A percentile compares a stretch with the other conserved stretches of the same genome.
These are phyloP conservation scores for Tenodera sinensis DNA, from an alignment of 2,888 invertebrate species.

Conservation along the genomic window DNA sequence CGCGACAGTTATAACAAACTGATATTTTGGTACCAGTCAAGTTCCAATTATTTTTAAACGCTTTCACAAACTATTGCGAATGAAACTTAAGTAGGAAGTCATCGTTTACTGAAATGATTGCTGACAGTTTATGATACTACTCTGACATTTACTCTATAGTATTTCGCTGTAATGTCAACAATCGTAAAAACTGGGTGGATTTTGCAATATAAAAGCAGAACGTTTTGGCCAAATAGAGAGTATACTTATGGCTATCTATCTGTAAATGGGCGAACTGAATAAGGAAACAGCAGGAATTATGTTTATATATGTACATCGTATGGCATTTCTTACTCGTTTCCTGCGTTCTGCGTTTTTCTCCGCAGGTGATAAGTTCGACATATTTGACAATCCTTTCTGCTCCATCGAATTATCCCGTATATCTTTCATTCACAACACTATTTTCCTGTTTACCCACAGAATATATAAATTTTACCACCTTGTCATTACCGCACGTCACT, in stretches of 20 bases:
- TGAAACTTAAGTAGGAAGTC: no score
- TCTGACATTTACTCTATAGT: no score
- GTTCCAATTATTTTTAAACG: not conserved
- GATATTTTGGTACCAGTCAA: not conserved
- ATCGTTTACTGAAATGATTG: no score
- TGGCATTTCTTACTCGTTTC: constrained; percentile 27
- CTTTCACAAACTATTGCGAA: no score
- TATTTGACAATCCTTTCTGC: not conserved
- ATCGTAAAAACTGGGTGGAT: no score
- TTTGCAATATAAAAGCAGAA: no score
- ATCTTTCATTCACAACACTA: not conserved
- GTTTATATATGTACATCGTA: not conserved
- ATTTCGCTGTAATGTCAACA: no score
- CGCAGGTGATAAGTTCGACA: constrained; percentile 23
- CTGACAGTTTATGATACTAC: no score
- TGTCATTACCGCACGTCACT: not conserved
- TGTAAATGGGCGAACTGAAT: no score
- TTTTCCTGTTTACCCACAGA: not conserved
- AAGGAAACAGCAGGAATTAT: not conserved
- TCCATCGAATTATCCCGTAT: not conserved
- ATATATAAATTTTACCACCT: no score
- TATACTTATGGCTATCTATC: not conserved
- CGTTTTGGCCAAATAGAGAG: not conserved
- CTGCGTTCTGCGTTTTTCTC: constrained; percentile 33
- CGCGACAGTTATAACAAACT: no score